Base-by-base conservation (phyloP, 2,797 vertebrate genomes). In the Crenuchus spilurus region DNA sequence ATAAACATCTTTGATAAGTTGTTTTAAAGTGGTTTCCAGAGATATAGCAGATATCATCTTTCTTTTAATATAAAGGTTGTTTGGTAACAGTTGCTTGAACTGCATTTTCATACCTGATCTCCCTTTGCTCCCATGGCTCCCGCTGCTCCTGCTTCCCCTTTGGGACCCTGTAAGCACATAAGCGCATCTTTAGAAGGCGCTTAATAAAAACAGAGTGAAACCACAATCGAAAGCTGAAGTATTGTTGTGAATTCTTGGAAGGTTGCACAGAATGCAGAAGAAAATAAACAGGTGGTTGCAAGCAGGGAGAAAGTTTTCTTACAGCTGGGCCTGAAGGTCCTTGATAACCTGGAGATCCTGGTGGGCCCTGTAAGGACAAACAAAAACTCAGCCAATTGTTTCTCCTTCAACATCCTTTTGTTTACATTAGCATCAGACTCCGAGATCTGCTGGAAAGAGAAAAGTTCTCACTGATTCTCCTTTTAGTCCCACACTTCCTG, bases 401-500 rank as follows among this genome's bases (percentile, higher is more conserved):
- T 55, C n/a, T 13, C 30, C 16, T 42, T 30, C 6, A 16, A 20
- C 42, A 22, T 35, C 14, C 16, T 44, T 10, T 7, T 33, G 55
- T 1, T 31, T 20, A 44, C 1, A 48, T 26, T n/a, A 46, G 7
- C 18, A 31, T n/a, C 24, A 30, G 20, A 42, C 48, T 30, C 3
- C 18, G 35, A 2, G 61, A 44, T 54, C 4, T 42, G 8, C 13
- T 44, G 30, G 7, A 55, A 65, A 52, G 5, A 54, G 13, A 7
- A 31, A 6, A 49, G 11, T 33, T n/a, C 95, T 95, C 88, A 98
- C 97, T 55, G 91, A 92, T 84, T 98, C 97, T 82, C 97, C 97
- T 83, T 97, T 97, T 82, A 92, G 93, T 9, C 96, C 97, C 0
- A 71, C 24, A 9, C 83, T 83, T 18, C 97, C 97, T 0, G 85